Evolutionary conservation across 2,797 vertebrate genomes (phyloP).

Genomic region (Prunella strophiata): DNA sequence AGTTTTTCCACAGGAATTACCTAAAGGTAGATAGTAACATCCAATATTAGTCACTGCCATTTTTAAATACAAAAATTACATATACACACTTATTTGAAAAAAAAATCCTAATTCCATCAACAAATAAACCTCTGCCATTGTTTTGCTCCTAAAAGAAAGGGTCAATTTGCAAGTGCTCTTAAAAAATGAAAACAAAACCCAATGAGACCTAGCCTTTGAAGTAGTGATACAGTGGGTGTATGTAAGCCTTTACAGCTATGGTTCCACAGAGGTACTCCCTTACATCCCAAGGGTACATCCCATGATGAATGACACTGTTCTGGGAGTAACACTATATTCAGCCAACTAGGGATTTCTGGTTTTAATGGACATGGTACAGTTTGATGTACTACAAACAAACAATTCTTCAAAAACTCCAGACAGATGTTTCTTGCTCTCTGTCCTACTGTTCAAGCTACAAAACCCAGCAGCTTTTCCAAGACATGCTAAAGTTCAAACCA

Average conservation of each 20-base stretch:
- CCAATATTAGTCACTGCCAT: not conserved
- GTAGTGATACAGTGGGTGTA: not conserved
- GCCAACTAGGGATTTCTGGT: not conserved
- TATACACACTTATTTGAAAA: not conserved
- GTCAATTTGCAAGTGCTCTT: not conserved
- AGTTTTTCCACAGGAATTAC: slow-evolving; percentile 99
- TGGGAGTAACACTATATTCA: not conserved
- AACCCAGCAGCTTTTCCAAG: slow-evolving; percentile 3
- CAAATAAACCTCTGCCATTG: not conserved
- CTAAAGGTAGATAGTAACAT: slow-evolving; percentile 70
- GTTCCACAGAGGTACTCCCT: not conserved
- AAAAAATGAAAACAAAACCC: not conserved
- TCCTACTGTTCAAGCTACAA: not conserved
- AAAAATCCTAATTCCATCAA: not conserved
- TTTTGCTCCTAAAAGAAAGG: not conserved
- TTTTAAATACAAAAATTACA: not conserved
- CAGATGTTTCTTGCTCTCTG: not conserved
- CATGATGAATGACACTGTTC: not conserved
- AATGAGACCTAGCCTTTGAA: not conserved
- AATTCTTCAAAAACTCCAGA: not conserved
- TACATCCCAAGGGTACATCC: not conserved
- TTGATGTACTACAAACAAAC: not conserved
- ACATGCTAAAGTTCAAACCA: slow-evolving; percentile 5
- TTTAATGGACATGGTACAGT: not conserved
- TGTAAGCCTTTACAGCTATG: not conserved